Evolutionary conservation across 2,888 invertebrate genomes (phyloP).

Genomic region (Anticlea derivata): DNA sequence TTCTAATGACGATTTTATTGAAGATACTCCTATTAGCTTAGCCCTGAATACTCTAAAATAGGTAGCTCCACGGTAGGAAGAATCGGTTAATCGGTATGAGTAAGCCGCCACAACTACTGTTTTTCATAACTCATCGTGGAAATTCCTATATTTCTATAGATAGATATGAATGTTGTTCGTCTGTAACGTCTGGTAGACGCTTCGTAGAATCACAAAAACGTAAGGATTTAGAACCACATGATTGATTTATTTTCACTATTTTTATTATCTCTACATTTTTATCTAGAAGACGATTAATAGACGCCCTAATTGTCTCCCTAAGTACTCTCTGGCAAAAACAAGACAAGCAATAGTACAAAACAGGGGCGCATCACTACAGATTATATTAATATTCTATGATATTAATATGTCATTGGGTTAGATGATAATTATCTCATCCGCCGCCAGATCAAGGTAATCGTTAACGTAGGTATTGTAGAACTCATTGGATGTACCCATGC

Average conservation of each 20-base stretch:
- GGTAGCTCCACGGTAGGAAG: too few species aligned
- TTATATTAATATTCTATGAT: constrained; percentile 2
- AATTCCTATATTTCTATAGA: constrained; percentile 2
- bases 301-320: too few species aligned
- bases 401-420: constrained; percentile 8
- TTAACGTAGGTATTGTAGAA: constrained; percentile 21
- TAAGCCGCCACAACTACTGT: background rate
- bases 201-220: too few species aligned
- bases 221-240: too few species aligned
- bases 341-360: background rate
- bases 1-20: too few species aligned
- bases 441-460: constrained; percentile 58
- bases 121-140: constrained; percentile 5
- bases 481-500: background rate
- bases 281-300: too few species aligned
- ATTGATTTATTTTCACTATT: too few species aligned
- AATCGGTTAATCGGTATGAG: background rate
- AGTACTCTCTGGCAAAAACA: too few species aligned
- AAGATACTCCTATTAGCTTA: too few species aligned
- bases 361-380: background rate
- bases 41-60: too few species aligned
- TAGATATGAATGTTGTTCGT: background rate
- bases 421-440: constrained; percentile 31
- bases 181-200: too few species aligned
- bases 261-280: too few species aligned